phyloP scores from a whole-genome alignment of 2,888 invertebrate species.

The Azorinus chamasolen region DNA sequence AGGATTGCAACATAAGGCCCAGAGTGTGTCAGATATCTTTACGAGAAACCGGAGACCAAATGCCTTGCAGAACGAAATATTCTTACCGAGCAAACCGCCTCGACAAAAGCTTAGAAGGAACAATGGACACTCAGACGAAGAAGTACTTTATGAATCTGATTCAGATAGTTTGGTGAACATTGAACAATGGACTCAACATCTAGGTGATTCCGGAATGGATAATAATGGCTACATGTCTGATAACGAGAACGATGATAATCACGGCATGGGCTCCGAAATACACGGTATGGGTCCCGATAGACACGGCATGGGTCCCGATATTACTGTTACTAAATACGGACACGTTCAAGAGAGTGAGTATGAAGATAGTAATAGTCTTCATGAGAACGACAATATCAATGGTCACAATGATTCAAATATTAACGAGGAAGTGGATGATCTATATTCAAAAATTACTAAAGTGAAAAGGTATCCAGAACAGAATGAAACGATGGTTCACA shows the following conservation, averaged over 20 bases:
- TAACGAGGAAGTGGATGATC: too few species aligned
- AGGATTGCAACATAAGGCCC: slow-evolving; percentile 20
- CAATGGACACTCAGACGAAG: neutral
- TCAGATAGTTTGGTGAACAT: slow-evolving; percentile 53
- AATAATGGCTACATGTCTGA: slow-evolving; percentile 53
- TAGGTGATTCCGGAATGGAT: neutral
- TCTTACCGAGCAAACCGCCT: slow-evolving; percentile 46
- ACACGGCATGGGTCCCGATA: too few species aligned
- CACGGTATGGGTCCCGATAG: neutral
- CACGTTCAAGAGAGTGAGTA: too few species aligned
- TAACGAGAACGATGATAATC: slow-evolving; percentile 26
- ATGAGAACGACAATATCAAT: too few species aligned
- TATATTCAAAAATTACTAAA: too few species aligned
- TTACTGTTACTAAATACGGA: too few species aligned
- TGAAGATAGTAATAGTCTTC: too few species aligned
- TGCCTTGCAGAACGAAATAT: slow-evolving; percentile 67
- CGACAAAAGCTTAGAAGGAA: too few species aligned
- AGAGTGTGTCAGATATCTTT: slow-evolving; percentile 44
- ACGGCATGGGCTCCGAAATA: too few species aligned
- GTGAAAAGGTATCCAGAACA: too few species aligned
- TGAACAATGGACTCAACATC: slow-evolving; percentile 44
- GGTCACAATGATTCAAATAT: too few species aligned
- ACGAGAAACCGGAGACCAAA: slow-evolving; percentile 32
- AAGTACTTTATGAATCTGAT: slow-evolving; percentile 35
- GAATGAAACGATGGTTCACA: too few species aligned